Evolutionary conservation across 2,888 invertebrate species (phyloP).

Genomic region (Lycocerus yunnanus): DNA sequence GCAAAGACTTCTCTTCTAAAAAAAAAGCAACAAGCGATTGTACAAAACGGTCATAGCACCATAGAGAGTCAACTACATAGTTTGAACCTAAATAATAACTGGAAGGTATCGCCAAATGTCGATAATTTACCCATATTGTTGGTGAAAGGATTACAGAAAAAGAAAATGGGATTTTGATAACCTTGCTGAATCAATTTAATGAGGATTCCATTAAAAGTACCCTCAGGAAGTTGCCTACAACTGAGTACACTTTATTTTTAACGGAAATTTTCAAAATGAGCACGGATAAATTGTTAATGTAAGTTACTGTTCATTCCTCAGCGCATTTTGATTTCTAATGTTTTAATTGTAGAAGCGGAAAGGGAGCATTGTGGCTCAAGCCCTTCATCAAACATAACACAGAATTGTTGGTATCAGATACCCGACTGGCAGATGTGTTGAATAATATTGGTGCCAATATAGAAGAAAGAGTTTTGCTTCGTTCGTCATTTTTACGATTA

Average conservation of each 20-base stretch:
- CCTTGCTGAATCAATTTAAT: background rate
- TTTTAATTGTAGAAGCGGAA: background rate
- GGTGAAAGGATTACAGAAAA: background rate
- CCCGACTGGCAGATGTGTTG: background rate
- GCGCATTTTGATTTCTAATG: too few relatives aligned
- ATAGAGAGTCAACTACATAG: background rate
- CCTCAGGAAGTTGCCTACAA: background rate
- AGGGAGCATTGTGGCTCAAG: background rate
- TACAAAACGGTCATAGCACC: background rate
- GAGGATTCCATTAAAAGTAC: background rate
- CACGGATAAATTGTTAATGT: background rate
- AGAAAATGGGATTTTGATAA: background rate
- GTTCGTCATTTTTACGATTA: background rate
- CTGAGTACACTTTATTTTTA: background rate
- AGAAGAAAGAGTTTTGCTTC: background rate
- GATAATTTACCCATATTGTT: background rate
- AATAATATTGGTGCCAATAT: background rate
- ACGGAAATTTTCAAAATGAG: background rate
- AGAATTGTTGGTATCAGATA: background rate
- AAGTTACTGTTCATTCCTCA: too few relatives aligned
- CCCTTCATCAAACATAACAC: background rate
- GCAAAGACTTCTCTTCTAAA: constrained; percentile 49
- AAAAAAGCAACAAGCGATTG: background rate
- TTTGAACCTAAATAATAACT: background rate
- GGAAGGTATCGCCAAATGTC: background rate